phyloP scores from a whole-genome alignment of 2,797 vertebrate genomes.

The Anomalospiza imberbis region DNA sequence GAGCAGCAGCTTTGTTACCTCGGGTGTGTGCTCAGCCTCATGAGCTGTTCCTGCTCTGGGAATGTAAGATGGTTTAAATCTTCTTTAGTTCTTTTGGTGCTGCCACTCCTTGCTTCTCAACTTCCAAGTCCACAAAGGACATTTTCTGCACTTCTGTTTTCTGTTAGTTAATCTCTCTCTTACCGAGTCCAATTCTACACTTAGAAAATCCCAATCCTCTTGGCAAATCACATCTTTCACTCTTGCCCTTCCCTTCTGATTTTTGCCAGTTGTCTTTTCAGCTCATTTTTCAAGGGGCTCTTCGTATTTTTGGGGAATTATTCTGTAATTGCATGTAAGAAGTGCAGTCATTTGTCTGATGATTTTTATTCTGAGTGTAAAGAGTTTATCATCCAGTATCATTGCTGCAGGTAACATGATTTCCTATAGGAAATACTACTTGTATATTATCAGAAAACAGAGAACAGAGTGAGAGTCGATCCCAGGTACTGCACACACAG shows the following conservation, averaged over 20 bases:
- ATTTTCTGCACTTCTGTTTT: background rate
- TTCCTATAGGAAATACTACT: background rate
- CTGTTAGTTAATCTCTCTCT: background rate
- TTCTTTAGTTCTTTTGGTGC: background rate
- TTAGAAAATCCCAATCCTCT: background rate
- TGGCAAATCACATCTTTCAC: background rate
- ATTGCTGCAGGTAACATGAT: background rate
- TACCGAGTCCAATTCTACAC: background rate
- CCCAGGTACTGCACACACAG: fast-evolving
- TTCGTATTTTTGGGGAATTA: background rate
- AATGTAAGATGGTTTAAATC: background rate
- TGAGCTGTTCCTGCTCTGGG: background rate
- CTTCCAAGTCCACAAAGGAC: background rate
- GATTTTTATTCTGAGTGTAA: background rate
- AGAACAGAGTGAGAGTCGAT: background rate
- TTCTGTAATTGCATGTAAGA: background rate
- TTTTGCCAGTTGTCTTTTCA: background rate
- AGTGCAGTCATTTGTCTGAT: background rate
- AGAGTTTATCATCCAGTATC: background rate
- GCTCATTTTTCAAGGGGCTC: background rate
- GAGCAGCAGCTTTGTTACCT: background rate
- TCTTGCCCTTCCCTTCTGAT: background rate
- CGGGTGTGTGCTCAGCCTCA: background rate
- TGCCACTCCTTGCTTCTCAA: background rate
- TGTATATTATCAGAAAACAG: background rate